A percentile compares a stretch with the other conserved stretches of the same genome.
Conservation (phyloP, 2,797 vertebrate genomes). For the Cossypha polioptera region DNA sequence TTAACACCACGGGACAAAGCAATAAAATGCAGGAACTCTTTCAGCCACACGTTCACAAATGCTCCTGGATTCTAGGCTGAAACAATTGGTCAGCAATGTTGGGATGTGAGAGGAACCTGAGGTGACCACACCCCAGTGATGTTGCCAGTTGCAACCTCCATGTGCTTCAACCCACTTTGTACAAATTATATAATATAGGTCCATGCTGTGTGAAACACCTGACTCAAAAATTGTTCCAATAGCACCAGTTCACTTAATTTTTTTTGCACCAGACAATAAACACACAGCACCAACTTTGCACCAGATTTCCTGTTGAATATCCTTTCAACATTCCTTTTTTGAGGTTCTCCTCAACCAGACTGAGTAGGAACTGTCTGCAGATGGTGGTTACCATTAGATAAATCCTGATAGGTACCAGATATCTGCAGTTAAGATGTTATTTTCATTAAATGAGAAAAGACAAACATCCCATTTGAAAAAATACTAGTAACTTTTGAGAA, state of each 20-base stretch:
- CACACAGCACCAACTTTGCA: not conserved
- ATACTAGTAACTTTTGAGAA: slow-evolving; percentile 51
- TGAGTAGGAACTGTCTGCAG: not conserved
- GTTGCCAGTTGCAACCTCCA: not conserved
- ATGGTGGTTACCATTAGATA: not conserved
- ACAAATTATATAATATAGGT: not conserved
- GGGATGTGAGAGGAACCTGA: not conserved
- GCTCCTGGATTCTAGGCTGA: not conserved
- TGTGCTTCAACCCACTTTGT: not conserved
- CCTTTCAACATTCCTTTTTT: not conserved
- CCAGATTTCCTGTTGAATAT: not conserved
- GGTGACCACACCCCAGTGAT: not conserved
- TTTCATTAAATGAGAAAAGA: slow-evolving; percentile 56
- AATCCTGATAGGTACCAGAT: not conserved
- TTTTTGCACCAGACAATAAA: not conserved
- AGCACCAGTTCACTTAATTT: not conserved
- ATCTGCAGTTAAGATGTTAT: not conserved
- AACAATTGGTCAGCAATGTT: not conserved
- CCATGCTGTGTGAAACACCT: not conserved
- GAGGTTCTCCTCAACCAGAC: not conserved
- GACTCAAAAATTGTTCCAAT: not conserved
- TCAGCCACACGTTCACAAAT: not conserved
- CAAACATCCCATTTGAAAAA: slow-evolving; percentile 46
- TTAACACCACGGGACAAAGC: too few relatives aligned
- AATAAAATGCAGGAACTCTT: too few relatives aligned